phyloP scores from a whole-genome alignment of 2,797 vertebrate species.

The Catamblyrhynchus diadema region DNA sequence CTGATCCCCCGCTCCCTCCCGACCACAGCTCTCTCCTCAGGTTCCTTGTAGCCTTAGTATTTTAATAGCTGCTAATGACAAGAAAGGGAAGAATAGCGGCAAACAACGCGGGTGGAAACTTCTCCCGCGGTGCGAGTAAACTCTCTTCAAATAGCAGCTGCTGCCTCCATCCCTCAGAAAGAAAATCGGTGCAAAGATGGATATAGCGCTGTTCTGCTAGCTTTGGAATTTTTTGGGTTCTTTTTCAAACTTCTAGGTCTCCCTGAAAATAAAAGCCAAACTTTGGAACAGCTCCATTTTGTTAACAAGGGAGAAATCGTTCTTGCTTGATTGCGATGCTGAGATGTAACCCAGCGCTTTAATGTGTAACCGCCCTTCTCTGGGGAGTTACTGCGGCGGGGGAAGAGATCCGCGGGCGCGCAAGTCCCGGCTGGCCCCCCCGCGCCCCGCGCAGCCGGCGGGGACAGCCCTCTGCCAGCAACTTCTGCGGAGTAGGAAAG shows the following conservation, averaged over 20 bases:
- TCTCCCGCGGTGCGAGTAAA: not conserved
- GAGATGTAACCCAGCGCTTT: not conserved
- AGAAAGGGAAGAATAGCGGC: not conserved
- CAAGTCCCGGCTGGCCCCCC: not conserved
- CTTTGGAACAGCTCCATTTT: not conserved
- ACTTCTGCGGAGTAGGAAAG: not conserved
- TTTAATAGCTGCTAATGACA: conserved; percentile 11
- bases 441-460: not conserved
- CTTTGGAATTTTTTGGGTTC: not conserved
- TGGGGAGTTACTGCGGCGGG: not conserved
- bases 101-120: not conserved
- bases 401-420: not conserved
- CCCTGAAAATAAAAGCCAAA: not conserved
- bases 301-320: not conserved
- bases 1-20: fast-evolving
- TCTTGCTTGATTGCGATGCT: not conserved
- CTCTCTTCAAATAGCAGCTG: not conserved
- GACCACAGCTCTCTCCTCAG: not conserved
- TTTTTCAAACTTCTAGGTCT: not conserved
- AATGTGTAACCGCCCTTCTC: not conserved
- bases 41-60: not conserved
- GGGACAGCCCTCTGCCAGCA: not conserved
- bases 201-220: not conserved
- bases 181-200: not conserved
- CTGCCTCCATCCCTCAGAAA: not conserved